Percentiles rank a stretch among this genome's conserved stretches.
These are phyloP conservation scores for Theocolax elegans DNA, from an alignment of 1,140 invertebrate genomes.

Conservation along the genomic window DNA sequence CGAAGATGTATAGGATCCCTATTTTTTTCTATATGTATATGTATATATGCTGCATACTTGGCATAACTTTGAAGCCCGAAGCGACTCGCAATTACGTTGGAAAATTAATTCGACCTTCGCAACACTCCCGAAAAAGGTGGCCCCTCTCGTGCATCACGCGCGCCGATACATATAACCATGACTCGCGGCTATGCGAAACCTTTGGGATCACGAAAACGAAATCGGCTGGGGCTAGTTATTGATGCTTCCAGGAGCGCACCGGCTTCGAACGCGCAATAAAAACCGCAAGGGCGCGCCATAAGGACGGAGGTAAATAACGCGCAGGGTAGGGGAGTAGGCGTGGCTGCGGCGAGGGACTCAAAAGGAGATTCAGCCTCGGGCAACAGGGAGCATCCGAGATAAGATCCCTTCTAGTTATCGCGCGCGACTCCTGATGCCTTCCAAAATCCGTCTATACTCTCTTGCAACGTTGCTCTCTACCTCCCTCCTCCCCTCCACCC, in stretches of 20 bases:
- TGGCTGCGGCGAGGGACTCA: conserved; percentile 15
- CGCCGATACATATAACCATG: not conserved
- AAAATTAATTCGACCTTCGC: conserved; percentile 41
- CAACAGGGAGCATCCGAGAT: conserved; percentile 36
- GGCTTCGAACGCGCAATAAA: conserved; percentile 53
- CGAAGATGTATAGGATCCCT: too few species aligned
- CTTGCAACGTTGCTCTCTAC: too few species aligned
- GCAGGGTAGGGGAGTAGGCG: conserved; percentile 44
- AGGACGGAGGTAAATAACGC: conserved; percentile 60
- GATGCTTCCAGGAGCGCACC: conserved; percentile 45
- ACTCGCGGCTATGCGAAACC: conserved; percentile 35
- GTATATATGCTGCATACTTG: not conserved
- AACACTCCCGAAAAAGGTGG: not conserved
- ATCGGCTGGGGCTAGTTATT: conserved; percentile 35
- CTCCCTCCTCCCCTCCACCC: too few species aligned
- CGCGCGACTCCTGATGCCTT: not conserved
- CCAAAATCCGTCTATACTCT: too few species aligned
- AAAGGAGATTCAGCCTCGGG: conserved; percentile 7
- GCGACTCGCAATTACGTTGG: not conserved
- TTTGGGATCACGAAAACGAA: conserved; percentile 36
- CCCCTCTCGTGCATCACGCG: conserved; percentile 29
- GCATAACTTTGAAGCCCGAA: not conserved
- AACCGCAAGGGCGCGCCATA: conserved; percentile 53
- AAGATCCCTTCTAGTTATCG: conserved; percentile 41
- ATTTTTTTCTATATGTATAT: too few species aligned